Conservation (phyloP, 2,113 vertebrate species). For the Agapornis roseicollis region DNA sequence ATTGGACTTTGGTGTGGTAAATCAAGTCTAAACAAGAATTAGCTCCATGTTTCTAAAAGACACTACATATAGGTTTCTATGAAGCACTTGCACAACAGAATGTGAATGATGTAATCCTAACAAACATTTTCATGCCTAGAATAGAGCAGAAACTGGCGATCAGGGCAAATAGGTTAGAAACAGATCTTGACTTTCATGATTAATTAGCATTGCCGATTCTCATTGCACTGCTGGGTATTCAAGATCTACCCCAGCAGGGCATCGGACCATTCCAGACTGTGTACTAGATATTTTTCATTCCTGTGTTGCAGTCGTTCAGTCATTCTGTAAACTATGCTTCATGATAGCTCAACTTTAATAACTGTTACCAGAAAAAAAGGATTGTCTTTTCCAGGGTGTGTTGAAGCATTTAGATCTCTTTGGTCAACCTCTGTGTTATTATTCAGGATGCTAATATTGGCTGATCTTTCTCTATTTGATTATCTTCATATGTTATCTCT, state of each 20-base stretch:
- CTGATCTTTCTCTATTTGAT: background rate
- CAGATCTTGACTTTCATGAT: background rate
- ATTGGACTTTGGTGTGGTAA: background rate
- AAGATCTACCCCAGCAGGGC: background rate
- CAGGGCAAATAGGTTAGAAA: background rate
- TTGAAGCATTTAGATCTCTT: background rate
- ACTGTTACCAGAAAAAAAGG: background rate
- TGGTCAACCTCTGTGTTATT: background rate
- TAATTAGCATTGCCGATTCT: background rate
- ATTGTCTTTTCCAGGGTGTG: background rate
- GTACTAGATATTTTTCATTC: background rate
- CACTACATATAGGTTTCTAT: background rate
- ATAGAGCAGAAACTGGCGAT: background rate
- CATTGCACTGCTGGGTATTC: background rate
- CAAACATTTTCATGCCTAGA: background rate
- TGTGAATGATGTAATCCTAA: background rate
- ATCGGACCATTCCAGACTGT: background rate
- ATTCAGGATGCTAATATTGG: background rate
- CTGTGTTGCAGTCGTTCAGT: background rate
- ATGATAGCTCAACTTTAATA: background rate
- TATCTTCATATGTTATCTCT: background rate
- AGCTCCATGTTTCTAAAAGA: background rate
- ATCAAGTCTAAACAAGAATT: background rate
- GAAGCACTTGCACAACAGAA: background rate
- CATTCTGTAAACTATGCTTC: background rate